Percentiles rank a stretch among this genome's conserved stretches.
These are phyloP conservation scores for Pteronotus mesoamericanus DNA, from an alignment of 2,797 vertebrate genomes.

Conservation along the genomic window DNA sequence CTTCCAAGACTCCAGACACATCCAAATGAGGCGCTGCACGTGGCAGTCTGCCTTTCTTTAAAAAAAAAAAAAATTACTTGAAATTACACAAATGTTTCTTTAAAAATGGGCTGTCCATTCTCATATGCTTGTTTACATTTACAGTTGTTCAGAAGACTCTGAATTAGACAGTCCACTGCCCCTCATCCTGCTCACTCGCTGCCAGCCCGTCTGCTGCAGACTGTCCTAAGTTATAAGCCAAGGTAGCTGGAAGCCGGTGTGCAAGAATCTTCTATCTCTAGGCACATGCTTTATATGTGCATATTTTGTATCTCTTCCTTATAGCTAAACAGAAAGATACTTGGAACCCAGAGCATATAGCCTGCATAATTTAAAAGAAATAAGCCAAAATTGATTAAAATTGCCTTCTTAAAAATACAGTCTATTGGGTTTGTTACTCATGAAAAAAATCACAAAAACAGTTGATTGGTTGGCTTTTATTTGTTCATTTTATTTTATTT, in stretches of 20 bases:
- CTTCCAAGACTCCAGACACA: no score
- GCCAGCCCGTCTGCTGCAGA: not conserved
- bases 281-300: not conserved
- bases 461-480: not conserved
- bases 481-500: constrained; percentile 46
- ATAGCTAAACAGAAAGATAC: constrained; percentile 32
- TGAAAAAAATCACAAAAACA: constrained; percentile 43
- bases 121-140: not conserved
- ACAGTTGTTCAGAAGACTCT: not conserved
- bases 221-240: not conserved
- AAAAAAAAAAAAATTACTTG: not conserved
- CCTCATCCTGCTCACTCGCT: not conserved
- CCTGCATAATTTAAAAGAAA: constrained; percentile 61
- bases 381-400: constrained; percentile 48
- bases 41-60: no score
- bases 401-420: constrained; percentile 40
- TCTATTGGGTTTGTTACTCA: constrained; percentile 36
- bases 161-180: not conserved
- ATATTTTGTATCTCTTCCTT: constrained; percentile 19
- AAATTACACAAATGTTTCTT: not conserved
- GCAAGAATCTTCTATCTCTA: constrained; percentile 24
- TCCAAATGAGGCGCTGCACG: no score
- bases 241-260: not conserved
- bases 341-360: constrained; percentile 39
- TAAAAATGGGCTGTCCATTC: not conserved